Evolutionary conservation across 2,888 invertebrate genomes (phyloP), one percentile per base, ranked within the genome.

Genomic region (Plagodis dolabraria): DNA sequence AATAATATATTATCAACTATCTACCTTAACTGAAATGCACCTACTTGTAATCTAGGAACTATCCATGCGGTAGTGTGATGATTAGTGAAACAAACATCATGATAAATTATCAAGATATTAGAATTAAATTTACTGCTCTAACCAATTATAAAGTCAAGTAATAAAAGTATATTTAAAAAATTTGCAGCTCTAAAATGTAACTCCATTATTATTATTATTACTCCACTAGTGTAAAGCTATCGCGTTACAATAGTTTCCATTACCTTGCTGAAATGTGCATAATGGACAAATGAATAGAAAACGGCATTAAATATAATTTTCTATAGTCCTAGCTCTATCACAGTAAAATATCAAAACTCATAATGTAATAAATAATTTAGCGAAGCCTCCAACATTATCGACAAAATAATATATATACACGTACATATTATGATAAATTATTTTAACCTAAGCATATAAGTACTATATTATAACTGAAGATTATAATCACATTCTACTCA

Each of bases 271-370:
- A 22, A 22, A 22, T 22, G 22, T 22, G 22, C 22, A 2, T 1
- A 22, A 22, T 1, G 22, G 22, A 22, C 4, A 22, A 2, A 22
- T 22, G 1, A 22, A 2, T 22, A 22, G 22, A 22, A 22, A 22
- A 22, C 22, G 4, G 22, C 22, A 22, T 22, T 22, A 22, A 22
- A 22, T 22, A 22, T 22, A 22, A 22, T 22, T 60, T 66, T 72
- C 66, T 63, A 78, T 80, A 88, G 80, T 83, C 83, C 89, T 89
- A 91, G 83, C 80, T 86, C 90, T 92, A 92, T 92, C 92, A 92
- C 92, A 92, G 92, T 85, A 87, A 86, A 88, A 88, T 87, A 87
- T 87, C 82, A 86, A 87, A 85, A 84, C 76, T 55, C 47, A 57
- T 22, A 22, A 22, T 22, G 22, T 22, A 40, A 10, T 40, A 40